Conservation (phyloP, 2,113 vertebrate genomes). For the Myotis brandtii region DNA sequence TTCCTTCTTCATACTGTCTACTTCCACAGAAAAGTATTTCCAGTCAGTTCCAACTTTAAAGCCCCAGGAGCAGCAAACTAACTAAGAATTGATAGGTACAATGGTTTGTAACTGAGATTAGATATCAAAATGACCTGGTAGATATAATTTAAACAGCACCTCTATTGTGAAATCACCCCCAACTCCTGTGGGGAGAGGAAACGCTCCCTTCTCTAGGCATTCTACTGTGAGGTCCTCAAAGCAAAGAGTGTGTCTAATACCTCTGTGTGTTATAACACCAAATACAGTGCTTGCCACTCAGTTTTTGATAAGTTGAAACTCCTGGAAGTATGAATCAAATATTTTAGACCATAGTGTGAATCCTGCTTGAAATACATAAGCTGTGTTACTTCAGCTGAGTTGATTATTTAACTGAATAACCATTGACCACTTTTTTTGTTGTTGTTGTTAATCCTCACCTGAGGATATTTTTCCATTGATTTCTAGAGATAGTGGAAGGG, state of each 20-base stretch:
- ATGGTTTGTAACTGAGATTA: conserved; percentile 10
- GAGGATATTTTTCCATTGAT: too few relatives aligned
- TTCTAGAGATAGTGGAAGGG: too few relatives aligned
- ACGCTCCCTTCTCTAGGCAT: not conserved
- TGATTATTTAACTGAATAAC: not conserved
- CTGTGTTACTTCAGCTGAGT: not conserved
- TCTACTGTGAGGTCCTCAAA: not conserved
- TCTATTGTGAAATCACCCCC: not conserved
- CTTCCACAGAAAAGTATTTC: not conserved
- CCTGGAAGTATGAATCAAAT: not conserved
- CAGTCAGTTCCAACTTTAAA: not conserved
- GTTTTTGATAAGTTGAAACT: not conserved
- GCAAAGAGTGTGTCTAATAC: not conserved
- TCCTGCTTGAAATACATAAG: not conserved
- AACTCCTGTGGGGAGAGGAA: not conserved
- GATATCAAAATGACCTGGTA: not conserved
- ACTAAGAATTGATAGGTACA: not conserved
- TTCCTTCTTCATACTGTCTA: not conserved
- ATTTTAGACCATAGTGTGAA: not conserved
- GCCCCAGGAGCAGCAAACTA: not conserved
- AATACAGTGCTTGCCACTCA: not conserved
- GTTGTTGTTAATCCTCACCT: too few relatives aligned
- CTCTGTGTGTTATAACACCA: not conserved
- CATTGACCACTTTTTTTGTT: not conserved
- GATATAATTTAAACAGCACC: not conserved